Evolutionary conservation across 2,888 invertebrate species (phyloP).

Genomic region (Stenodema calcarata): DNA sequence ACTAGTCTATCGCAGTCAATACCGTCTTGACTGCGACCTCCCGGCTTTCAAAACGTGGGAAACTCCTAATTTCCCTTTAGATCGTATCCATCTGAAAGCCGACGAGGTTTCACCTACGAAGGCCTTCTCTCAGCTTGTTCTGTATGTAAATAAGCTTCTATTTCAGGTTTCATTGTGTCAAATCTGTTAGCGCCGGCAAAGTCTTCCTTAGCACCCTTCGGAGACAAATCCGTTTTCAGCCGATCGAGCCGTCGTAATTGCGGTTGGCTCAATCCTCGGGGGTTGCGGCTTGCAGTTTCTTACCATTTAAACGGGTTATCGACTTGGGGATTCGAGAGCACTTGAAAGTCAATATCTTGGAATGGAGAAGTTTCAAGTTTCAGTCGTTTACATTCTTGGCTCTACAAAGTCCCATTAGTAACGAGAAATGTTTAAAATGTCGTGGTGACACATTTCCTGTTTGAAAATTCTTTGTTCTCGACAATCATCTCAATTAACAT

Average conservation of each 20-base stretch:
- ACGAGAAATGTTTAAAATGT: too few species aligned
- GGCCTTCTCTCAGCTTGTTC: neutral
- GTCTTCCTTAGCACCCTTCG: neutral
- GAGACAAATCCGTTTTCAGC: neutral
- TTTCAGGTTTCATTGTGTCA: constrained; percentile 9
- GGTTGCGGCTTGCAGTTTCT: constrained; percentile 6
- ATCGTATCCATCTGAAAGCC: neutral
- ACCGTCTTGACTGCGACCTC: too few species aligned
- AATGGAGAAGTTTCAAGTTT: neutral
- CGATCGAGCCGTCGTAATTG: neutral
- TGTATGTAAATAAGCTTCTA: neutral
- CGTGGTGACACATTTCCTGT: too few species aligned
- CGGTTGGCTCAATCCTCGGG: neutral
- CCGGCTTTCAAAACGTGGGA: too few species aligned
- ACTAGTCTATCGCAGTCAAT: too few species aligned
- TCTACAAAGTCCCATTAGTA: neutral
- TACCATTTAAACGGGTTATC: neutral
- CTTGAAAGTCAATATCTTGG: neutral
- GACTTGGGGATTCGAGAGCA: neutral
- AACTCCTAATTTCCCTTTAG: neutral
- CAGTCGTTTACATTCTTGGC: neutral
- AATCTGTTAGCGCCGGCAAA: neutral
- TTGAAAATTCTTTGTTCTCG: too few species aligned
- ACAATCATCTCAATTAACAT: too few species aligned
- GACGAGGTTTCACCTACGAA: neutral